phyloP scores from a whole-genome alignment of 2,888 invertebrate species.

The Camptogramma bilineatum region DNA sequence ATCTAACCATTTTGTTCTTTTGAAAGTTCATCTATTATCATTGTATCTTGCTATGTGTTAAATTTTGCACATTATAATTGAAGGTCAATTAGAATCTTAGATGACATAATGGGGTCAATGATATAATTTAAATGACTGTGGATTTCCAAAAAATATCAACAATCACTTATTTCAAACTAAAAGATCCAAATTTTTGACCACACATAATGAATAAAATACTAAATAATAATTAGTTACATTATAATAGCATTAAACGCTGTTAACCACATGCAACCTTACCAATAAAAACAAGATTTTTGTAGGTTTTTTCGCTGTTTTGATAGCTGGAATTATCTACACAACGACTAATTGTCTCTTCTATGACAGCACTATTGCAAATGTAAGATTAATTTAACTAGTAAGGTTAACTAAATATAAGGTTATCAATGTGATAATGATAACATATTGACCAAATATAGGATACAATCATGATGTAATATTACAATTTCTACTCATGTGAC shows the following conservation, averaged over 20 bases:
- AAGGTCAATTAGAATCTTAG: not conserved
- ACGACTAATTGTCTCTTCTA: not conserved
- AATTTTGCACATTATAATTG: not conserved
- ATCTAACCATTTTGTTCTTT: too few species aligned
- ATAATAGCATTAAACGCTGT: too few species aligned
- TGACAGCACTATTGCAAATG: slow-evolving; percentile 5
- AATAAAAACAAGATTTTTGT: not conserved
- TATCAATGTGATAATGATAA: slow-evolving; percentile 49
- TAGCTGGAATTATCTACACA: not conserved
- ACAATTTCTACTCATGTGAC: not conserved
- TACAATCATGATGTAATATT: slow-evolving; percentile 46
- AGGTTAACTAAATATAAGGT: slow-evolving; percentile 57
- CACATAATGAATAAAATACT: too few species aligned
- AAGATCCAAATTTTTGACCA: too few species aligned
- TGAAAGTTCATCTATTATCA: too few species aligned
- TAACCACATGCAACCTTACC: not conserved
- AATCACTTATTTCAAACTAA: too few species aligned
- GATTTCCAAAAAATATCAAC: too few species aligned
- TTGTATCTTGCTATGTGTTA: too few species aligned
- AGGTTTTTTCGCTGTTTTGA: not conserved
- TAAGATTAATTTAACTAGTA: slow-evolving; percentile 3
- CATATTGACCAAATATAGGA: slow-evolving; percentile 26
- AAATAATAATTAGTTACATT: too few species aligned
- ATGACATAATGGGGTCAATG: not conserved
- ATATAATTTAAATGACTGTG: too few species aligned